A percentile compares a stretch with the other conserved stretches of the same genome.
phyloP scores from a whole-genome alignment of 2,113 vertebrate genomes.

The Hepsetus odoe region DNA sequence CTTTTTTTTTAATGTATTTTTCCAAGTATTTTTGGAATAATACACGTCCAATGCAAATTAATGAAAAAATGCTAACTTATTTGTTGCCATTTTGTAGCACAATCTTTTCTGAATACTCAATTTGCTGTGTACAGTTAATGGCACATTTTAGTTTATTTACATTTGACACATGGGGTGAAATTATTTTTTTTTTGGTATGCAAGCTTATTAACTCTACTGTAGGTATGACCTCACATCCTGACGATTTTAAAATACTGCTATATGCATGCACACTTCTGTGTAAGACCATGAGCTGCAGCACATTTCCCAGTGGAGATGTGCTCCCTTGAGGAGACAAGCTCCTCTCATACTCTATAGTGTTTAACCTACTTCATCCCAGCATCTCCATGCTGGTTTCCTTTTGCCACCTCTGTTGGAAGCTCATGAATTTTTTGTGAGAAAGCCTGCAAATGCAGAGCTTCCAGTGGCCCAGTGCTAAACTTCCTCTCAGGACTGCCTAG shows the following conservation, averaged over 20 bases:
- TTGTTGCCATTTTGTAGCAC: too few species aligned
- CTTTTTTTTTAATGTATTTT: too few species aligned
- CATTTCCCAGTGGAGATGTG: constrained; percentile 1
- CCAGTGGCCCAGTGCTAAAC: constrained; percentile 25
- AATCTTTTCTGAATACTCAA: too few species aligned
- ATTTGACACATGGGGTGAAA: too few species aligned
- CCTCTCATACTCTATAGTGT: constrained; percentile 34
- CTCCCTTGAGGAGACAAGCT: constrained; percentile 6
- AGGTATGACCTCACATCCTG: neutral
- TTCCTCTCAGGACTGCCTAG: constrained; percentile 19
- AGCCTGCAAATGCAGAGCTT: constrained; percentile 31
- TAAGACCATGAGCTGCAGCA: constrained; percentile 27
- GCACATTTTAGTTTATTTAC: too few species aligned
- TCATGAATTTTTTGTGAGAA: constrained; percentile 19
- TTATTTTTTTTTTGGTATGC: too few species aligned
- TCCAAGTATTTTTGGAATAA: too few species aligned
- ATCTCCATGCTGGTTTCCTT: neutral
- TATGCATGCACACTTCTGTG: neutral
- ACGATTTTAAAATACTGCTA: too few species aligned
- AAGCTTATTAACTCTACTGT: too few species aligned
- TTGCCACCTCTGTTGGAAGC: neutral
- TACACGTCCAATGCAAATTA: too few species aligned
- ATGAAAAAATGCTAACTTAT: too few species aligned
- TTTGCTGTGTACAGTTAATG: too few species aligned
- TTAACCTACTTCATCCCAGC: constrained; percentile 34